Base-by-base conservation (phyloP, 2,888 invertebrate species). In the Alcis repandata region DNA sequence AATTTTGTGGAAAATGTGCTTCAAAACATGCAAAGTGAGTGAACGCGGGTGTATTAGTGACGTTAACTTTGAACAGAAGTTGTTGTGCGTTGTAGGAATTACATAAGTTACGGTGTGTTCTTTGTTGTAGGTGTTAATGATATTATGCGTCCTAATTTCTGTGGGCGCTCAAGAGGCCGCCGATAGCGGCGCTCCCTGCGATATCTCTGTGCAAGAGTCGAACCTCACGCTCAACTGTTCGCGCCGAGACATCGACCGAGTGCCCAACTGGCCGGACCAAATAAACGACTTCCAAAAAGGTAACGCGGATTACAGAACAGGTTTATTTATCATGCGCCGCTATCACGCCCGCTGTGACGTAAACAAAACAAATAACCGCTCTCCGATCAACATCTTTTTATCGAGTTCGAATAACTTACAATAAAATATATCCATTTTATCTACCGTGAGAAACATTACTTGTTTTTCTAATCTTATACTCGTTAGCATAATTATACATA, bases 41-140 rank as follows among this genome's bases (percentile, higher is more conserved):
- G 82, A 69, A 70, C 65, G 63, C 54, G 64, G 68, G 58, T 68
- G 58, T 4, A 27, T 4, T 66, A 65, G 76, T 74, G 77, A 66
- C 76, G 71, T 73, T 69, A 69, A 73, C 65, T 72, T 70, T 58
- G 64, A 59, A 61, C 68, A 70, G 67, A 72, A 67, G 59, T 70
- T 61, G 74, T 66, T 74, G 79, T 82, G 80, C 78, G 73, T 78
- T 32, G 60, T 38, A 52, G 27, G 54, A 51, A 59, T 84, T 83
- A 83, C 77, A 82, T 85, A 84, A 82, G 80, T 83, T 80, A 85
- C 81, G 79, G 82, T 82, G 85, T 84, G 51, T 85, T 86, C 83
- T 91, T 89, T 91, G 90, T 92, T 91, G 78, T 91, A 93, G 92
- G 91, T 90, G 84, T 86, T 90, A 88, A 86, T 89, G 84, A 81